Conservation (phyloP, 2,888 invertebrate genomes). For the Deilephila elpenor region DNA sequence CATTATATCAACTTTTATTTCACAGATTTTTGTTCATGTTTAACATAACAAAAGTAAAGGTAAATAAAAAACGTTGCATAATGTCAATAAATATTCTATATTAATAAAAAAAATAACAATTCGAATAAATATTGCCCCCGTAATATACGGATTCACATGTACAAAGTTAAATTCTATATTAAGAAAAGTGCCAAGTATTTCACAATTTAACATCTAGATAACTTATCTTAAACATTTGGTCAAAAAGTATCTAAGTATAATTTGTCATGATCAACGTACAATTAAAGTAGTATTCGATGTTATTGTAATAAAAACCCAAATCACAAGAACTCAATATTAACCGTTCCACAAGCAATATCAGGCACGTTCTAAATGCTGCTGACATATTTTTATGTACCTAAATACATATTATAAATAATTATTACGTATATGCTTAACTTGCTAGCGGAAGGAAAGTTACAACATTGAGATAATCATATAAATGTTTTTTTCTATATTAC, state of each 20-base stretch:
- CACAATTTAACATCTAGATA: constrained; percentile 49
- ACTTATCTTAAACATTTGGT: constrained; percentile 68
- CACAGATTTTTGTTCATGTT: not conserved
- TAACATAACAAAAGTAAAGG: not conserved
- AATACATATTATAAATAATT: not conserved
- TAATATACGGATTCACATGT: constrained; percentile 74
- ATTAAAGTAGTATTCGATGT: constrained; percentile 35
- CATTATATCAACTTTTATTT: not conserved
- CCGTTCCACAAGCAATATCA: constrained; percentile 10
- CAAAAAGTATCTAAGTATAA: constrained; percentile 52
- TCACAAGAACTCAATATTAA: not conserved
- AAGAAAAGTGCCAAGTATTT: constrained; percentile 38
- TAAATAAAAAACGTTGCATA: constrained; percentile 42
- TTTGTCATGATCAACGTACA: constrained; percentile 72
- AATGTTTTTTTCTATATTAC: constrained; percentile 6
- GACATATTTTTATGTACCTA: not conserved
- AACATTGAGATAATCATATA: constrained; percentile 4
- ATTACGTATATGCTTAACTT: not conserved
- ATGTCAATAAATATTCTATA: constrained; percentile 58
- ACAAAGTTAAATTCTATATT: constrained; percentile 35
- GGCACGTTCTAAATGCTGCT: constrained; percentile 5
- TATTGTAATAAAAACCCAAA: constrained; percentile 1
- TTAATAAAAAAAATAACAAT: constrained; percentile 67
- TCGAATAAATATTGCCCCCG: constrained; percentile 72
- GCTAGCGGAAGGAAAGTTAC: not conserved